Percentiles rank a stretch among this genome's conserved stretches.
Evolutionary conservation across 2,797 vertebrate species (phyloP).

Genomic region (Anniella stebbinsi): DNA sequence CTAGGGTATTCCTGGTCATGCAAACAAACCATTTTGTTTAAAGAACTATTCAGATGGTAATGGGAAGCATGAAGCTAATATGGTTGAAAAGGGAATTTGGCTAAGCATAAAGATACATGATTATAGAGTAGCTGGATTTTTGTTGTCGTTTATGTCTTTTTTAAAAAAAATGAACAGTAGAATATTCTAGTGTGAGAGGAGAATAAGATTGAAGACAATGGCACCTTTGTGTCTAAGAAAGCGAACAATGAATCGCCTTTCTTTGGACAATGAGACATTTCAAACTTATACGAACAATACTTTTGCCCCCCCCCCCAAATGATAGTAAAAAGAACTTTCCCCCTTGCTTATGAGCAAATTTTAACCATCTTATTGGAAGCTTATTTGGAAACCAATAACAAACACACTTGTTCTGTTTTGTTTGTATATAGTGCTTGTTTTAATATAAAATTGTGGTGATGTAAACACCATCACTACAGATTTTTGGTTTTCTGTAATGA

Average conservation of each 20-base stretch:
- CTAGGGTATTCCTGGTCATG: constrained; percentile 17
- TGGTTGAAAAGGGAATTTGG: constrained; percentile 33
- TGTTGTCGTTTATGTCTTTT: constrained; percentile 12
- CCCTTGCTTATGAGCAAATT: constrained; percentile 64
- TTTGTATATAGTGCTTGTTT: constrained; percentile 44
- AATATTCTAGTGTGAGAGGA: constrained; percentile 35
- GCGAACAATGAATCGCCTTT: constrained; percentile 70
- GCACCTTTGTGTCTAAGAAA: constrained; percentile 64
- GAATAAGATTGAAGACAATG: constrained; percentile 35
- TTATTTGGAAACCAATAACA: constrained; percentile 70
- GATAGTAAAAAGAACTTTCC: constrained; percentile 35
- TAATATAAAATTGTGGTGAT: constrained; percentile 54
- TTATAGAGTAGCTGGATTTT: constrained; percentile 35
- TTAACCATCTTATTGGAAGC: constrained; percentile 74
- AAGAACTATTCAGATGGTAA: constrained; percentile 26
- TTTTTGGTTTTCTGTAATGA: background rate
- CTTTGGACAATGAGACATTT: constrained; percentile 68
- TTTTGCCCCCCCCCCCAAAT: constrained; percentile 29
- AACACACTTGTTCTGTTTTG: constrained; percentile 57
- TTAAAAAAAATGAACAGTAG: constrained; percentile 6
- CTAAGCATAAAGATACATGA: constrained; percentile 35
- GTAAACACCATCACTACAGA: constrained; percentile 45
- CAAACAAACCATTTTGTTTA: constrained; percentile 28
- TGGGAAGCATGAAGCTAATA: constrained; percentile 13
- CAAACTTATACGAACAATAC: constrained; percentile 69